Conservation (phyloP, 1,140 invertebrate genomes). For the Hirudo medicinalis region DNA sequence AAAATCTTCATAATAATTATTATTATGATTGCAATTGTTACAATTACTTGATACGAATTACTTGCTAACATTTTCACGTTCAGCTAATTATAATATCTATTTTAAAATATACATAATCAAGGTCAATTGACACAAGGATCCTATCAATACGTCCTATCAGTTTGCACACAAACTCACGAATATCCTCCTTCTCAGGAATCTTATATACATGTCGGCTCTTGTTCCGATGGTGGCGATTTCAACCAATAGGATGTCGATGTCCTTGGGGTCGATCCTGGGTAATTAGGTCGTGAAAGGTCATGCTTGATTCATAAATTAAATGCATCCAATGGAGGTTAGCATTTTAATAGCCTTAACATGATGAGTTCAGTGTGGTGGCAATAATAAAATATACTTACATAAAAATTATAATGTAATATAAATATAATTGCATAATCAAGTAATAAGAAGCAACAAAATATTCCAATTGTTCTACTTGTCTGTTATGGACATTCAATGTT, state of each 20-base stretch:
- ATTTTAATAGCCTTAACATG: background rate
- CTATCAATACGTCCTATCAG: too few species aligned
- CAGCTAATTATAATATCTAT: slow-evolving; percentile 4
- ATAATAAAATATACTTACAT: background rate
- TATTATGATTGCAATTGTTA: too few species aligned
- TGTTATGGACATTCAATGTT: background rate
- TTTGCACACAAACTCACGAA: slow-evolving; percentile 46
- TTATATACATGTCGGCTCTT: slow-evolving; percentile 73
- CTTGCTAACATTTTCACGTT: too few species aligned
- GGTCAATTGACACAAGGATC: too few species aligned
- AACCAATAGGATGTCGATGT: slow-evolving; percentile 70
- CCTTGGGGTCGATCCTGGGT: slow-evolving; percentile 57
- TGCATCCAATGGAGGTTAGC: background rate
- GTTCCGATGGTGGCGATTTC: slow-evolving; percentile 85
- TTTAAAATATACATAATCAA: too few species aligned
- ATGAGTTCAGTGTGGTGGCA: background rate
- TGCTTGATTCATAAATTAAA: background rate
- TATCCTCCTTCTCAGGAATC: slow-evolving; percentile 68
- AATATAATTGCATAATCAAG: too few species aligned
- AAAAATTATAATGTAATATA: too few species aligned
- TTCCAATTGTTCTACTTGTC: background rate
- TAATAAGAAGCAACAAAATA: too few species aligned
- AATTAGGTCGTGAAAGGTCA: background rate
- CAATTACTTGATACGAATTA: too few species aligned
- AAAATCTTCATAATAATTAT: too few species aligned